Conservation (phyloP, 35 echinoderm and acorn worm species). For the Heliocidaris tuberculata region DNA sequence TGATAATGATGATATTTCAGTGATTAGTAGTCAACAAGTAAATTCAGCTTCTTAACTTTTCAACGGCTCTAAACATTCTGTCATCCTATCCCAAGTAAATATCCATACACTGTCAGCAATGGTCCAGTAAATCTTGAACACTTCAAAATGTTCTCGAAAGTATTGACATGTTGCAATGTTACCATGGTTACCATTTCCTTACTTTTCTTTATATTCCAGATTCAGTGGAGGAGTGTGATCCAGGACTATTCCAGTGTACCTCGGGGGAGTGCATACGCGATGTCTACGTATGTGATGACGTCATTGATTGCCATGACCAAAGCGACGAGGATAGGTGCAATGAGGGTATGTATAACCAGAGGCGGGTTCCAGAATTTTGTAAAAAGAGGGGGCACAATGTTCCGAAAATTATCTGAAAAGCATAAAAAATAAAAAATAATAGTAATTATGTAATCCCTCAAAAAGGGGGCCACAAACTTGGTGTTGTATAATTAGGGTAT, state of each 20-base stretch:
- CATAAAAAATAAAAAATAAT: no score
- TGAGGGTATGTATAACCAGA: neutral
- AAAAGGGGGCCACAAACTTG: neutral
- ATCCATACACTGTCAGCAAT: neutral
- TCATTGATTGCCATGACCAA: slow-evolving; percentile 40
- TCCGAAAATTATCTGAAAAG: neutral
- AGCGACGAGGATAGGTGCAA: slow-evolving; percentile 43
- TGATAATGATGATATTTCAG: neutral
- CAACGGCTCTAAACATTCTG: neutral
- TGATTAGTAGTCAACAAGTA: neutral
- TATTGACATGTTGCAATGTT: neutral
- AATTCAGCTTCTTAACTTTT: neutral
- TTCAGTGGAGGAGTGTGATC: neutral
- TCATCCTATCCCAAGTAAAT: neutral
- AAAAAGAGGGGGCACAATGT: neutral
- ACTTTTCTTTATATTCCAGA: neutral
- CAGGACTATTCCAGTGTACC: slow-evolving; percentile 44
- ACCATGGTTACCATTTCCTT: no score
- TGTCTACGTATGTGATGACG: slow-evolving; percentile 38
- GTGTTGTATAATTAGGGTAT: neutral
- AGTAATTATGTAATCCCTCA: neutral
- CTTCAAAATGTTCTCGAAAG: neutral
- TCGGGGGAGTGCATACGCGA: slow-evolving; percentile 58
- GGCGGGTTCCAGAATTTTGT: neutral
- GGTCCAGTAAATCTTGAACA: neutral